Evolutionary conservation across 1,140 invertebrate genomes (phyloP).

Genomic region (Teleogryllus occipitalis): DNA sequence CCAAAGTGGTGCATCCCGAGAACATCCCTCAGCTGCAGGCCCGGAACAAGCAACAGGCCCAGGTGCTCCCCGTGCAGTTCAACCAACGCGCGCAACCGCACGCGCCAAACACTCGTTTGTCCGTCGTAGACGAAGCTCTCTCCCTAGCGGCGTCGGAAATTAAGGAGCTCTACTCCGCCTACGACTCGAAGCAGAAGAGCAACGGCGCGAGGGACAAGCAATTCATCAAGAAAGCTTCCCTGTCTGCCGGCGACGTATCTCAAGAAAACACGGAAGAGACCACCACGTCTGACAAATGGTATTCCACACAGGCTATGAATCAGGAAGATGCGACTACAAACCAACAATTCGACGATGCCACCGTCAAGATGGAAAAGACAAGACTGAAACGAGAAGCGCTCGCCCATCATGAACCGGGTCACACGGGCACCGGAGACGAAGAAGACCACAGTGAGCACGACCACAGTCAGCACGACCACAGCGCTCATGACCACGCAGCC

Average conservation of each 20-base stretch:
- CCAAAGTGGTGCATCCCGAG: slow-evolving; percentile 31
- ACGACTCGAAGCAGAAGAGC: slow-evolving; percentile 16
- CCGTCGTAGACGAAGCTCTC: slow-evolving; percentile 13
- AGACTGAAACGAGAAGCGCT: slow-evolving; percentile 32
- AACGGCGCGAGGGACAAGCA: slow-evolving; percentile 16
- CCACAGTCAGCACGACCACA: slow-evolving; percentile 22
- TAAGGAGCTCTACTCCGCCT: slow-evolving; percentile 17
- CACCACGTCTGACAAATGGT: background rate
- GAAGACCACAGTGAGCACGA: slow-evolving; percentile 24
- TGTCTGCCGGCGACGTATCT: background rate
- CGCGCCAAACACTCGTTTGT: slow-evolving; percentile 27
- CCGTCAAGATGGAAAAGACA: background rate
- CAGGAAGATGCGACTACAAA: background rate
- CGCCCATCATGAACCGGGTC: slow-evolving; percentile 28
- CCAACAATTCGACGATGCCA: background rate
- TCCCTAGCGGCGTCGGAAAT: slow-evolving; percentile 25
- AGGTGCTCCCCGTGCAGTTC: slow-evolving; percentile 8
- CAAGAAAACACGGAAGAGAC: background rate
- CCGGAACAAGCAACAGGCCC: slow-evolving; percentile 27
- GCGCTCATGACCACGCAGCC: background rate
- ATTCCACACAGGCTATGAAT: background rate
- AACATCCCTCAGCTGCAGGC: slow-evolving; percentile 31
- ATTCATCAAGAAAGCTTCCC: slow-evolving; percentile 17
- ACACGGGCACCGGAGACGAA: slow-evolving; percentile 25
- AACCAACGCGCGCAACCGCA: slow-evolving; percentile 20